Conservation (phyloP, 1,140 invertebrate species). For the Holotrichia oblita region DNA sequence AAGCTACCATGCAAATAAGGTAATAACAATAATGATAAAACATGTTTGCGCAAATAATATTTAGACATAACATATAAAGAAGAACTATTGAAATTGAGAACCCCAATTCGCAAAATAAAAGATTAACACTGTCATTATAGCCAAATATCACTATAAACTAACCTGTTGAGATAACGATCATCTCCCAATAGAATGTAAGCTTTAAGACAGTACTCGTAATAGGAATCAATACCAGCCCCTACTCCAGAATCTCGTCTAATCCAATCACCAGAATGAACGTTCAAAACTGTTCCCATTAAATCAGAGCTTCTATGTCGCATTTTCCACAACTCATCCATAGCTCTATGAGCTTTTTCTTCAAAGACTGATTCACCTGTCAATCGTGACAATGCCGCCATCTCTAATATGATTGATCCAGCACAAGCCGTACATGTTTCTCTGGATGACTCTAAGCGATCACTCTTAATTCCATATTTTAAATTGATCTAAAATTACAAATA, state of each 20-base stretch:
- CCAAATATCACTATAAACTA: not conserved
- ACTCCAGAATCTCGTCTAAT: constrained; percentile 94
- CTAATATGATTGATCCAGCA: constrained; percentile 97
- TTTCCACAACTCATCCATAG: constrained; percentile 97
- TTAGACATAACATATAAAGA: too few relatives aligned
- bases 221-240: constrained; percentile 98
- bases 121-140: too few relatives aligned
- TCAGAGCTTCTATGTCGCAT: constrained; percentile 91
- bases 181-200: constrained; percentile 87
- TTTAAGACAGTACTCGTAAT: constrained; percentile 98
- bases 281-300: constrained; percentile 93
- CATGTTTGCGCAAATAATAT: too few relatives aligned
- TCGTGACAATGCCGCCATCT: constrained; percentile 95
- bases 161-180: constrained; percentile 86
- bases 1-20: too few relatives aligned
- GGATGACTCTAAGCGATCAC: constrained; percentile 75
- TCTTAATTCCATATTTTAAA: constrained; percentile 87
- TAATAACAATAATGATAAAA: too few relatives aligned
- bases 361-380: constrained; percentile 93
- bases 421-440: constrained; percentile 96
- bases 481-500: constrained; percentile 76
- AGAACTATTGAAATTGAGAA: too few relatives aligned
- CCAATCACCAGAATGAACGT: constrained; percentile 98
- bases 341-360: constrained; percentile 93
- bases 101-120: too few relatives aligned